These are phyloP conservation scores for Chrysaora quinquecirrha DNA, from an alignment of 30 jellyfish, hydroid and myxozoan species.

Conservation along the genomic window DNA sequence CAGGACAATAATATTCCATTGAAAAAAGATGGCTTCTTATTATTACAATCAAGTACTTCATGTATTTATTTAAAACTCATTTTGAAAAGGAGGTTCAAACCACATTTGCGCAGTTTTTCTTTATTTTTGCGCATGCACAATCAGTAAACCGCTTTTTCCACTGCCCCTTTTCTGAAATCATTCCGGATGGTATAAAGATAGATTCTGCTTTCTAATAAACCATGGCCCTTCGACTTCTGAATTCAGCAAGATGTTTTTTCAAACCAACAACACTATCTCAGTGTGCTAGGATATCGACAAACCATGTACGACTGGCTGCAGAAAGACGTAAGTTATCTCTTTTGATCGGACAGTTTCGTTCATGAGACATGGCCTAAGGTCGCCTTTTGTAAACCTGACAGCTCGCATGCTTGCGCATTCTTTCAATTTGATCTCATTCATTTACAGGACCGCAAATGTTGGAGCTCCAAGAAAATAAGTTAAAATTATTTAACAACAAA, in stretches of 20 bases:
- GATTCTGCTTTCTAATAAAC: conserved; percentile 10
- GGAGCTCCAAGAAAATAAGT: too few species aligned
- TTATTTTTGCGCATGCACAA: neutral
- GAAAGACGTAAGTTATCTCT: conserved; percentile 53
- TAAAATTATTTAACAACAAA: too few species aligned
- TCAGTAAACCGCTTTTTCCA: neutral
- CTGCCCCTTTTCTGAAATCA: neutral
- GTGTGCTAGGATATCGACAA: conserved; percentile 48
- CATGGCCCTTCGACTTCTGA: conserved; percentile 66
- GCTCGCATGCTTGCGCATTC: too few species aligned
- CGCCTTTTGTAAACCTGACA: too few species aligned
- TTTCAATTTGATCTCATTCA: too few species aligned
- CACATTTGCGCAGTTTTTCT: too few species aligned
- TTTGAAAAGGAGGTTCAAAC: too few species aligned
- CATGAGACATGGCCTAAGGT: conserved; percentile 18
- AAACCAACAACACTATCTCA: conserved; percentile 22
- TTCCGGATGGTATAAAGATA: neutral
- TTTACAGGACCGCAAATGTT: too few species aligned
- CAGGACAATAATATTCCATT: too few species aligned
- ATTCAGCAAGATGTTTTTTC: conserved; percentile 42
- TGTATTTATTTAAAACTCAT: too few species aligned
- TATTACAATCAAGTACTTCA: too few species aligned
- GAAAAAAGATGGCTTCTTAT: too few species aligned
- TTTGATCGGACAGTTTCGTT: conserved; percentile 58
- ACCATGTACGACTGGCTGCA: conserved; percentile 24